A percentile compares a stretch with the other conserved stretches of the same genome.
These are phyloP conservation scores for Chlorospingus flavigularis DNA, from an alignment of 2,797 vertebrate genomes.

Conservation along the genomic window DNA sequence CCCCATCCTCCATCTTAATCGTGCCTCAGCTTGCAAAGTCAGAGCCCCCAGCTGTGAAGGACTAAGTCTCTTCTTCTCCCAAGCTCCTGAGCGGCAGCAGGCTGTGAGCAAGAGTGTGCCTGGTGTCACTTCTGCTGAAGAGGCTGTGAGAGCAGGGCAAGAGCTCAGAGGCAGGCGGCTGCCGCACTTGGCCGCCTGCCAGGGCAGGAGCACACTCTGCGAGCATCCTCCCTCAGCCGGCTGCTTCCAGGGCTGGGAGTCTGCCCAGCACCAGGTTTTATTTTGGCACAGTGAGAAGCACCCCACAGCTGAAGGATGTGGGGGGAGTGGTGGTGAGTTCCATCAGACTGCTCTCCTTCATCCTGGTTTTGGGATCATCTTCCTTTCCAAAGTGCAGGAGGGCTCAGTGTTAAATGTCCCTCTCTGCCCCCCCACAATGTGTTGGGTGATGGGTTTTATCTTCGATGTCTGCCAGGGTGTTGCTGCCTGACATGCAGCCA, in stretches of 20 bases:
- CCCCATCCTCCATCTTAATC: not conserved
- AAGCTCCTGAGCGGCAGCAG: not conserved
- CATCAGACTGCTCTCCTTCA: not conserved
- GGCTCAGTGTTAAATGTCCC: not conserved
- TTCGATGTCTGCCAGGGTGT: rapidly evolving
- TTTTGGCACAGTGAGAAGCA: not conserved
- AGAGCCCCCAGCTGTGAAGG: conserved; percentile 52
- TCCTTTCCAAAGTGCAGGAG: not conserved
- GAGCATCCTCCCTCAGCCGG: not conserved
- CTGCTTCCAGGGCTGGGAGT: not conserved
- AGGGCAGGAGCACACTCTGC: not conserved
- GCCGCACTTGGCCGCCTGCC: conserved; percentile 20
- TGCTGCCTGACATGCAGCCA: not conserved
- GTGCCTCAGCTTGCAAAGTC: not conserved
- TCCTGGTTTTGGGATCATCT: not conserved
- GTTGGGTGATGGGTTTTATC: not conserved
- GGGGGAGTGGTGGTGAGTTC: not conserved
- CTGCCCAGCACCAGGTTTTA: not conserved
- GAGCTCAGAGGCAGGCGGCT: not conserved
- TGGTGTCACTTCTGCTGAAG: not conserved
- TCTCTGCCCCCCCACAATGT: not conserved
- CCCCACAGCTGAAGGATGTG: not conserved
- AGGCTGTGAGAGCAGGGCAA: not conserved
- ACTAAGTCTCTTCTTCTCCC: conserved; percentile 20
- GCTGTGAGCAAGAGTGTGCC: conserved; percentile 30